phyloP scores from a whole-genome alignment of 2,888 invertebrate species.

The Leucoptera coffeella region DNA sequence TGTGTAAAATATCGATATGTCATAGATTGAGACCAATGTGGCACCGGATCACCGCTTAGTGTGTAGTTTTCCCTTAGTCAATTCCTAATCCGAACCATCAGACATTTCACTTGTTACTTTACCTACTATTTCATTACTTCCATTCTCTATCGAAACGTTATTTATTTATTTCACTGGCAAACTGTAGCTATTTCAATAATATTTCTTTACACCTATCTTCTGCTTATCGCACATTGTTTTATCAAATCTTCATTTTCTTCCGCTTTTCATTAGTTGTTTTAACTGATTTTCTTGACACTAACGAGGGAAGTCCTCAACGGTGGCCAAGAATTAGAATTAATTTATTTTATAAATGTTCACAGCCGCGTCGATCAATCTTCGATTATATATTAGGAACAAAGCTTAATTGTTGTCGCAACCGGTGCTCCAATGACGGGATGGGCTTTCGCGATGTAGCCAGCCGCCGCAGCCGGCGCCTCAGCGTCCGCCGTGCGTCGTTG shows the following conservation, averaged over 20 bases:
- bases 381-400: slow-evolving; percentile 34
- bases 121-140: no score
- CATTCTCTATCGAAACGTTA: no score
- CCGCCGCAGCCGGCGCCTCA: slow-evolving; percentile 46
- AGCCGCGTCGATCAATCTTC: slow-evolving; percentile 40
- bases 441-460: slow-evolving; percentile 69
- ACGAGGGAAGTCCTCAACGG: background rate
- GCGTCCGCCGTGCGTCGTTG: slow-evolving; percentile 32
- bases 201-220: no score
- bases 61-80: no score
- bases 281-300: no score
- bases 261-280: background rate
- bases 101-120: no score
- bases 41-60: no score
- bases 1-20: no score
- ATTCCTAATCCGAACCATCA: no score
- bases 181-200: no score
- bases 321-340: slow-evolving; percentile 4
- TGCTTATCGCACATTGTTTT: background rate
- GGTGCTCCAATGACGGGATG: slow-evolving; percentile 57
- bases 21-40: no score
- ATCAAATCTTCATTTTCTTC: background rate
- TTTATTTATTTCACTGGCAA: no score
- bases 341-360: slow-evolving; percentile 46
- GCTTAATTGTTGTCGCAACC: slow-evolving; percentile 55